phyloP scores from a whole-genome alignment of 2,113 vertebrate species.

The Scomber scombrus region DNA sequence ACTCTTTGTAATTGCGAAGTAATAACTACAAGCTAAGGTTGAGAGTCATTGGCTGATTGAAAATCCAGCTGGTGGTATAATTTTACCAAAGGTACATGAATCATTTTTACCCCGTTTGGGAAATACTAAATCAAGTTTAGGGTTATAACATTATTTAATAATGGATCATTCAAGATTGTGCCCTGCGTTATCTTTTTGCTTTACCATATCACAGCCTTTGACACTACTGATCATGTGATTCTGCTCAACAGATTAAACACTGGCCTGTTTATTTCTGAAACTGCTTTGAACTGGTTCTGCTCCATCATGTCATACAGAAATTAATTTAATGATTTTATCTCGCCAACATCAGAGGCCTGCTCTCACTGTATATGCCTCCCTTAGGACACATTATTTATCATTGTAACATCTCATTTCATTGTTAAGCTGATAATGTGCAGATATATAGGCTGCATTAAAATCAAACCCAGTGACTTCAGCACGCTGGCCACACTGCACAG shows the following conservation, averaged over 20 bases:
- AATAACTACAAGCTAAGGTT: neutral
- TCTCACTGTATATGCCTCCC: neutral
- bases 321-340: neutral
- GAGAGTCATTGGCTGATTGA: neutral
- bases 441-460: too few species aligned
- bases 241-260: neutral
- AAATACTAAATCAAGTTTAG: too few species aligned
- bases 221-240: neutral
- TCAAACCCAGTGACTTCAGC: too few species aligned
- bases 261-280: neutral
- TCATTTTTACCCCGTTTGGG: neutral
- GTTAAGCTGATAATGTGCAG: too few species aligned
- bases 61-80: neutral
- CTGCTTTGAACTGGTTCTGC: neutral
- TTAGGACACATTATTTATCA: too few species aligned
- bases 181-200: too few species aligned
- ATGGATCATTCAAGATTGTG: neutral
- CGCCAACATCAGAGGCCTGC: neutral
- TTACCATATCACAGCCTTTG: neutral
- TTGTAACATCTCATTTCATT: too few species aligned
- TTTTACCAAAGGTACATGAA: neutral
- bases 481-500: too few species aligned
- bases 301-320: neutral
- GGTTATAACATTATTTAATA: too few species aligned
- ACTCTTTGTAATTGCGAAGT: conserved; percentile 12